A percentile compares a stretch with the other conserved stretches of the same genome.
Conservation (phyloP, 2,888 invertebrate species). For the Stenchaetothrips biformis region DNA sequence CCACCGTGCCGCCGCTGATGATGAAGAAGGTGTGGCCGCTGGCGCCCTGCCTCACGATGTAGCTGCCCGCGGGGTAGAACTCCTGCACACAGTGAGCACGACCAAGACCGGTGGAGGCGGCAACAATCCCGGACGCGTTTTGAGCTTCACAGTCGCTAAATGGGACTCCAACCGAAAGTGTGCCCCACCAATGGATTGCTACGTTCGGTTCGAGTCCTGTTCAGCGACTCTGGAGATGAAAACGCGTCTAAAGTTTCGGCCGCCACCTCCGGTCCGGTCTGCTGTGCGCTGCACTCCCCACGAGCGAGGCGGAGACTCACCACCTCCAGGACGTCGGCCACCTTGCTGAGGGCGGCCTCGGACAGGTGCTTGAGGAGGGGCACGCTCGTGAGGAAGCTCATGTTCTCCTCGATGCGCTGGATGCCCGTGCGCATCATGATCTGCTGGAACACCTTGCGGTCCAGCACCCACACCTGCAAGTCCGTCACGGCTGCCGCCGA, state of each 20-base stretch:
- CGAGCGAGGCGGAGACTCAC: conserved; percentile 49
- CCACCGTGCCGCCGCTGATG: conserved; percentile 56
- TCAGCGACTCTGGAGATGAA: too few species aligned
- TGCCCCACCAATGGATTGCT: too few species aligned
- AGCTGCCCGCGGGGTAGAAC: conserved; percentile 58
- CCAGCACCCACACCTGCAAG: conserved; percentile 64
- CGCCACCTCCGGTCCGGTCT: too few species aligned
- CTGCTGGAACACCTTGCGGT: conserved; percentile 61
- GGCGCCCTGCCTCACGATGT: conserved; percentile 61
- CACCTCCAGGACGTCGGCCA: conserved; percentile 66
- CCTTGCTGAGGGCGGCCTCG: conserved; percentile 57
- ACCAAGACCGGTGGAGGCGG: too few species aligned
- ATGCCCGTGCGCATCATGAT: conserved; percentile 68
- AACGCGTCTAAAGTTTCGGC: too few species aligned
- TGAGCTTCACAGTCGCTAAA: too few species aligned
- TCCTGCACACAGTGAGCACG: conserved; percentile 46
- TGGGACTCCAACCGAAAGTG: too few species aligned
- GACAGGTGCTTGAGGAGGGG: conserved; percentile 56
- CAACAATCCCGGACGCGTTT: too few species aligned
- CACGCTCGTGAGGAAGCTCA: conserved; percentile 61
- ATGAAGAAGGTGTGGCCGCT: conserved; percentile 63
- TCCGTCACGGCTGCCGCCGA: conserved; percentile 54
- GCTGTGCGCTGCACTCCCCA: too few species aligned
- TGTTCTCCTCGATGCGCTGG: conserved; percentile 61
- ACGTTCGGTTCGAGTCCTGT: too few species aligned